Conservation (phyloP, 2,113 vertebrate genomes). For the Butorides virescens region DNA sequence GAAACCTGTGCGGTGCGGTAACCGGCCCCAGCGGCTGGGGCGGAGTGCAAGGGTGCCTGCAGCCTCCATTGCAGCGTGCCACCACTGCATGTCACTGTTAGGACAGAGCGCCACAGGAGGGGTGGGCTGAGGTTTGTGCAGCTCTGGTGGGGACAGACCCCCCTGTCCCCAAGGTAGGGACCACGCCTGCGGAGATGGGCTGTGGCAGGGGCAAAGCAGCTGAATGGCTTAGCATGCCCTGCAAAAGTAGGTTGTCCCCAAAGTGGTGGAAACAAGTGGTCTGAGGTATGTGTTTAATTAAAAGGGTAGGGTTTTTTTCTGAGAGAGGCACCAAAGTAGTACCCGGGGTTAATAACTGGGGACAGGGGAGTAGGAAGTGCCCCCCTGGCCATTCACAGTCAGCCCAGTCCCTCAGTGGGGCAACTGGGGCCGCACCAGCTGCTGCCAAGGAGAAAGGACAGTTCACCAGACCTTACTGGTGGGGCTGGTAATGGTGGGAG, state of each 20-base stretch:
- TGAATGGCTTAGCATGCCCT: neutral
- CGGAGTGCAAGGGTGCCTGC: neutral
- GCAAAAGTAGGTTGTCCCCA: neutral
- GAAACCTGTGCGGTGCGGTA: neutral
- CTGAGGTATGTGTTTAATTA: neutral
- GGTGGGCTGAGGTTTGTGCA: neutral
- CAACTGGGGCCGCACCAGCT: neutral
- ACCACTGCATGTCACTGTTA: constrained; percentile 54
- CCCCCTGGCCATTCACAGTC: neutral
- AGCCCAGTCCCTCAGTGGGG: neutral
- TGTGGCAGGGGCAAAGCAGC: neutral
- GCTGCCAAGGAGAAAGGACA: neutral
- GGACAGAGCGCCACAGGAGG: neutral
- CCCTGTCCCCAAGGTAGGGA: fast-evolving
- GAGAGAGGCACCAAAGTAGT: neutral
- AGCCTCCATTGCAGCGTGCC: neutral
- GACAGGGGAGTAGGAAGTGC: neutral
- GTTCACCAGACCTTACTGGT: neutral
- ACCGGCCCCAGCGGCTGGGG: neutral
- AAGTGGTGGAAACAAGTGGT: neutral
- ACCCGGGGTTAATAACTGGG: neutral
- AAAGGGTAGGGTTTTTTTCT: neutral
- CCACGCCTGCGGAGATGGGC: neutral
- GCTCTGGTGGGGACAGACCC: neutral
- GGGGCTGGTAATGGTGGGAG: fast-evolving